Conservation (phyloP, 1,140 invertebrate genomes). For the Drosophila fuyamai region DNA sequence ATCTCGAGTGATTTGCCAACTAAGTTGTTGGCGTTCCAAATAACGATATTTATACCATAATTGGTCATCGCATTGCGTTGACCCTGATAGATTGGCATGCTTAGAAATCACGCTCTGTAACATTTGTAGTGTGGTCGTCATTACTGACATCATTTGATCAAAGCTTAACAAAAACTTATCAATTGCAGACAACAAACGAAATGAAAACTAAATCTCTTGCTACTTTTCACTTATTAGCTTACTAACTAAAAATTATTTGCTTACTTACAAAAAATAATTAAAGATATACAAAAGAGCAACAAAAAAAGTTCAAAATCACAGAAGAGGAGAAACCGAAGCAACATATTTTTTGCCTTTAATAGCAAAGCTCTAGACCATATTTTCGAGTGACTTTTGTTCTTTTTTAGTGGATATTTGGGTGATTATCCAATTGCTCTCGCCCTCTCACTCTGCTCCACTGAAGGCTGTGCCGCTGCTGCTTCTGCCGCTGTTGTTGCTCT, state of each 20-base stretch:
- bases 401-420: constrained; percentile 16
- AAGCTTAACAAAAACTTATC: too few relatives aligned
- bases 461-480: constrained; percentile 37
- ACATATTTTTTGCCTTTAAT: constrained; percentile 22
- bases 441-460: constrained; percentile 9
- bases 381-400: constrained; percentile 17
- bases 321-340: constrained; percentile 51
- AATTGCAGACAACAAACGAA: too few relatives aligned
- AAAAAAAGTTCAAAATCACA: constrained; percentile 57
- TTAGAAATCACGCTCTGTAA: too few relatives aligned
- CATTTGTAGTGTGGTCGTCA: too few relatives aligned
- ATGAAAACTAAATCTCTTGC: constrained; percentile 37
- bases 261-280: constrained; percentile 55
- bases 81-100: too few relatives aligned
- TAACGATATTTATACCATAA: too few relatives aligned
- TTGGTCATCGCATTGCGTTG: too few relatives aligned
- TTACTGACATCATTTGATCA: too few relatives aligned
- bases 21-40: too few relatives aligned
- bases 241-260: constrained; percentile 56
- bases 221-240: constrained; percentile 21
- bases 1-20: too few relatives aligned
- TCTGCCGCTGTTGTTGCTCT: constrained; percentile 32
- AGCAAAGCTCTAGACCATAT: constrained; percentile 45
- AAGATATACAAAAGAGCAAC: constrained; percentile 52
- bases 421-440: constrained; percentile 24